Evolutionary conservation across 2,113 vertebrate genomes (phyloP).

Genomic region (Garra rufa): DNA sequence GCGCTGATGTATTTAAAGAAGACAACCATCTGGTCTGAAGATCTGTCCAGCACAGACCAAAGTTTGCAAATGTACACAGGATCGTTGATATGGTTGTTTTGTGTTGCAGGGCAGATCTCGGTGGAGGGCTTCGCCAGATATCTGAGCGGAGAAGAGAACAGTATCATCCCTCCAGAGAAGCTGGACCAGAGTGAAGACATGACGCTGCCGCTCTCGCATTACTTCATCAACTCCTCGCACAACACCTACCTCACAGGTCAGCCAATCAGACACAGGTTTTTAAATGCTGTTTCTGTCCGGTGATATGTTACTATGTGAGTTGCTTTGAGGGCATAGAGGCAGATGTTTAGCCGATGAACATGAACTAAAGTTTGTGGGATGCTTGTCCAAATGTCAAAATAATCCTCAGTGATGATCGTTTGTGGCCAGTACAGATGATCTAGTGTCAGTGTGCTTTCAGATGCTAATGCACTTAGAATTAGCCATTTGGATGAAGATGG

Average conservation of each 20-base stretch:
- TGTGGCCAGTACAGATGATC: neutral
- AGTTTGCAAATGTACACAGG: neutral
- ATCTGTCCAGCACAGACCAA: neutral
- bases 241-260: slow-evolving; percentile 83
- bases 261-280: slow-evolving; percentile 66
- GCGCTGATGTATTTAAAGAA: neutral
- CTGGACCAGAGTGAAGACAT: slow-evolving; percentile 98
- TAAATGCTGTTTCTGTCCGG: too few species aligned
- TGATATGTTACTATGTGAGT: neutral
- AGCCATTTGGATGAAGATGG: neutral
- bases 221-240: slow-evolving; percentile 99
- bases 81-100: neutral
- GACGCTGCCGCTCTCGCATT: slow-evolving; percentile 94
- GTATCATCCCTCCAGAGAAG: slow-evolving; percentile 95
- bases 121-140: slow-evolving; percentile 94
- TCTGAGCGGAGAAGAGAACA: slow-evolving; percentile 93
- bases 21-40: neutral
- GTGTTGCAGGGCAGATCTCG: slow-evolving; percentile 90
- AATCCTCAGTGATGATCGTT: neutral
- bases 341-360: neutral
- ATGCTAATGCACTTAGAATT: neutral
- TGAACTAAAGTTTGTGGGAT: neutral
- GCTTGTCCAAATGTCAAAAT: neutral
- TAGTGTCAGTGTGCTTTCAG: neutral
- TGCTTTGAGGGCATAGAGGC: neutral